phyloP scores from a whole-genome alignment of 2,797 vertebrate species.

The Kryptopterus vitreolus region DNA sequence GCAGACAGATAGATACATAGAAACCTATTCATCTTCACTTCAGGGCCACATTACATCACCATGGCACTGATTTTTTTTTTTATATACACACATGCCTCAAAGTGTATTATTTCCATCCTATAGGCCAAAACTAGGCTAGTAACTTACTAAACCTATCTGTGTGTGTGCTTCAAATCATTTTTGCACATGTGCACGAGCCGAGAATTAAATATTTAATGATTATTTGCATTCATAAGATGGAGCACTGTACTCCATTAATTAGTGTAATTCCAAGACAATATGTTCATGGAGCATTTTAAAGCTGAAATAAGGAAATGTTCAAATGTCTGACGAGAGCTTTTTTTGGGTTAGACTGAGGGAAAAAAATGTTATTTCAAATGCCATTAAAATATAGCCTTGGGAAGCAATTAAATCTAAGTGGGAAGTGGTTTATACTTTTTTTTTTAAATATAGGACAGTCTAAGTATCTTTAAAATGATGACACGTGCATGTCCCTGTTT shows the following conservation, averaged over 20 bases:
- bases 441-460: conserved; percentile 50
- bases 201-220: conserved; percentile 1
- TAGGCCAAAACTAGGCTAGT: not conserved
- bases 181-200: not conserved
- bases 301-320: not conserved
- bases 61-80: not conserved
- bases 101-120: not conserved
- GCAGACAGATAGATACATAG: not conserved
- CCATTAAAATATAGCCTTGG: conserved; percentile 48
- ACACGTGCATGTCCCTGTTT: conserved; percentile 47
- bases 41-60: not conserved
- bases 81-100: not conserved
- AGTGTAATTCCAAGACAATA: not conserved
- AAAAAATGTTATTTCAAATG: conserved; percentile 33
- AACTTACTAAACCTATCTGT: not conserved
- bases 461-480: conserved; percentile 58
- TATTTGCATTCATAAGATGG: not conserved
- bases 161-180: not conserved
- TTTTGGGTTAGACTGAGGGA: not conserved
- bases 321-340: conserved; percentile 34
- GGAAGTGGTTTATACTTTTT: conserved; percentile 54
- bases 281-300: not conserved
- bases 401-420: conserved; percentile 59
- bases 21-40: not conserved
- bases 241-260: not conserved